Evolutionary conservation across 1,140 invertebrate genomes (phyloP).

Genomic region (Oncopodura yosiiana): DNA sequence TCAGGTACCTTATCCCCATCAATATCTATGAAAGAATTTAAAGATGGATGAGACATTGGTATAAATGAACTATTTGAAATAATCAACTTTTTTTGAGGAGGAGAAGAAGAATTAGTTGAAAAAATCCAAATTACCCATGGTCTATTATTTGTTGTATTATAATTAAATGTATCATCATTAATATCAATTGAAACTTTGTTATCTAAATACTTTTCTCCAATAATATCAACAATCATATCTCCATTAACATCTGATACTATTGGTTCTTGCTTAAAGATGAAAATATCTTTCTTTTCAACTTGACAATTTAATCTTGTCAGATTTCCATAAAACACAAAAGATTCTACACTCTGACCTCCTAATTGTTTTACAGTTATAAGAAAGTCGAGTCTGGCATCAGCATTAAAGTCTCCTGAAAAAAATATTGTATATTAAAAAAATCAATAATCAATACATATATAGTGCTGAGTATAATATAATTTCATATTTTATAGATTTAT

Average conservation of each 20-base stretch:
- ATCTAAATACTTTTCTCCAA: conserved; percentile 64
- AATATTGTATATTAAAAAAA: conserved; percentile 44
- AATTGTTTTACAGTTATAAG: conserved; percentile 54
- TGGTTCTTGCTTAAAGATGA: conserved; percentile 54
- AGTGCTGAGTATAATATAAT: too few species aligned
- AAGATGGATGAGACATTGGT: too few species aligned
- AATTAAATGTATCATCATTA: too few species aligned
- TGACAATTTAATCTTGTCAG: conserved; percentile 22
- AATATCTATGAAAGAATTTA: conserved; percentile 8
- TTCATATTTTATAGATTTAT: too few species aligned
- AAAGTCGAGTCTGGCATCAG: conserved; percentile 87
- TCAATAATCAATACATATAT: background rate
- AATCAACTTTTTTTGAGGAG: too few species aligned
- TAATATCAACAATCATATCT: conserved; percentile 88
- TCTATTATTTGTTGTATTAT: too few species aligned
- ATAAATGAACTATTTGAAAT: too few species aligned
- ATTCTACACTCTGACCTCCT: conserved; percentile 21
- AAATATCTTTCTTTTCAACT: conserved; percentile 43
- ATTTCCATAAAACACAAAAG: conserved; percentile 38
- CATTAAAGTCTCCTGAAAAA: conserved; percentile 87
- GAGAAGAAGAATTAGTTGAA: background rate
- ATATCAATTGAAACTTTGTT: too few species aligned
- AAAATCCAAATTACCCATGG: conserved; percentile 6
- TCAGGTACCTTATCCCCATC: too few species aligned
- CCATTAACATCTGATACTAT: conserved; percentile 78